Percentiles rank a stretch among this genome's conserved stretches.
These are phyloP conservation scores for Thumatha senex DNA, from an alignment of 2,888 invertebrate genomes.

Conservation along the genomic window DNA sequence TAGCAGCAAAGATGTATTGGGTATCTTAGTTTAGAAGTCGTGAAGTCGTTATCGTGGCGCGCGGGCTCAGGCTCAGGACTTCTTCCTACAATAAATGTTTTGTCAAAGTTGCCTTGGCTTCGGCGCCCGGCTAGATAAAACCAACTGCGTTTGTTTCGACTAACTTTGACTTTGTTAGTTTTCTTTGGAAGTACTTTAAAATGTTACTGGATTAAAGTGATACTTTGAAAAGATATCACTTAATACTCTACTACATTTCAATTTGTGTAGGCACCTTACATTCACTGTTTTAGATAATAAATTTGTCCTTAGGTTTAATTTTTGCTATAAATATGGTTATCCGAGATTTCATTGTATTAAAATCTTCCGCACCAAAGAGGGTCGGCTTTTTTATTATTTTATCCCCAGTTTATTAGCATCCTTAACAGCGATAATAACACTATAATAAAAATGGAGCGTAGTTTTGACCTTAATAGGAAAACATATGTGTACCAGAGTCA, in stretches of 20 bases:
- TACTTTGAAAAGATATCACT: neutral
- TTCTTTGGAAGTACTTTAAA: constrained; percentile 18
- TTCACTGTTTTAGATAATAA: neutral
- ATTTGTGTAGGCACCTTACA: neutral
- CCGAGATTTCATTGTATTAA: too few species aligned
- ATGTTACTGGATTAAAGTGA: constrained; percentile 6
- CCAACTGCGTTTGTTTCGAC: constrained; percentile 62
- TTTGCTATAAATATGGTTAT: too few species aligned
- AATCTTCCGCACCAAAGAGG: too few species aligned
- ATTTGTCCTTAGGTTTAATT: too few species aligned
- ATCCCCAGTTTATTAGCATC: too few species aligned
- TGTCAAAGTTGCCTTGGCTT: constrained; percentile 60
- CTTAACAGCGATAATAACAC: too few species aligned
- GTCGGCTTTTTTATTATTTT: too few species aligned
- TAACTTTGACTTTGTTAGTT: constrained; percentile 45
- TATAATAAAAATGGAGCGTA: too few species aligned
- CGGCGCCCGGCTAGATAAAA: constrained; percentile 54
- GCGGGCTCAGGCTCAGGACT: constrained; percentile 41
- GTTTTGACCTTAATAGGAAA: too few species aligned
- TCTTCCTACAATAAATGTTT: constrained; percentile 75
- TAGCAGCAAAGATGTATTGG: constrained; percentile 26
- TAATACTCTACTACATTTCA: neutral
- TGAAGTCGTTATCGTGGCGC: constrained; percentile 70
- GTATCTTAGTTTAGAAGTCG: constrained; percentile 22
- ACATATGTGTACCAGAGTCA: too few species aligned